These are phyloP conservation scores for Tenthredo scrophulariae DNA, from an alignment of 2,888 invertebrate species.

Conservation along the genomic window DNA sequence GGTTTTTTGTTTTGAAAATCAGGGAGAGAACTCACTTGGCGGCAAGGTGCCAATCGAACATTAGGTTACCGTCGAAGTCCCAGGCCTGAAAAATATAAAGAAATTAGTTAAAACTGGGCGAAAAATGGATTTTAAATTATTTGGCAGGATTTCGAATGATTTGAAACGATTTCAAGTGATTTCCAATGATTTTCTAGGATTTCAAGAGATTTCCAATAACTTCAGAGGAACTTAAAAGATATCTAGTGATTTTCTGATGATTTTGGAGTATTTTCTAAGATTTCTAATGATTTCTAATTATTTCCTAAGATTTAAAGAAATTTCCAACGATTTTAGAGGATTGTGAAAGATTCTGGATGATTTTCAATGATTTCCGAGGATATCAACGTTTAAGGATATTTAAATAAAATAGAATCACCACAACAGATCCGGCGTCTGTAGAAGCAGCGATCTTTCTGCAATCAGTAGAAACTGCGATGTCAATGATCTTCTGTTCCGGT, in stretches of 20 bases:
- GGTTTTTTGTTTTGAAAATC: background rate
- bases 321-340: background rate
- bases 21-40: background rate
- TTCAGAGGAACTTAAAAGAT: background rate
- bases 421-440: slow-evolving; percentile 67
- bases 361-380: background rate
- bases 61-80: background rate
- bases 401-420: slow-evolving; percentile 59
- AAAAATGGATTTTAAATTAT: background rate
- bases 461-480: slow-evolving; percentile 67
- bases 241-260: too few species aligned
- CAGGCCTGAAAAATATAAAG: background rate
- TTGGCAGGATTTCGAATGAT: background rate
- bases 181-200: background rate
- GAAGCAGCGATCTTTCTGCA: slow-evolving; percentile 70
- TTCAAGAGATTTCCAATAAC: background rate
- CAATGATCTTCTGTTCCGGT: slow-evolving; percentile 65
- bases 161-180: background rate
- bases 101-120: background rate
- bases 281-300: background rate
- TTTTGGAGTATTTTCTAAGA: too few species aligned
- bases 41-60: background rate
- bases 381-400: too few species aligned
- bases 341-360: background rate
- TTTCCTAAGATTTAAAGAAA: background rate